A percentile compares a stretch with the other conserved stretches of the same genome.
Conservation (phyloP, 2,888 invertebrate species). For the Drosophila anomalata region DNA sequence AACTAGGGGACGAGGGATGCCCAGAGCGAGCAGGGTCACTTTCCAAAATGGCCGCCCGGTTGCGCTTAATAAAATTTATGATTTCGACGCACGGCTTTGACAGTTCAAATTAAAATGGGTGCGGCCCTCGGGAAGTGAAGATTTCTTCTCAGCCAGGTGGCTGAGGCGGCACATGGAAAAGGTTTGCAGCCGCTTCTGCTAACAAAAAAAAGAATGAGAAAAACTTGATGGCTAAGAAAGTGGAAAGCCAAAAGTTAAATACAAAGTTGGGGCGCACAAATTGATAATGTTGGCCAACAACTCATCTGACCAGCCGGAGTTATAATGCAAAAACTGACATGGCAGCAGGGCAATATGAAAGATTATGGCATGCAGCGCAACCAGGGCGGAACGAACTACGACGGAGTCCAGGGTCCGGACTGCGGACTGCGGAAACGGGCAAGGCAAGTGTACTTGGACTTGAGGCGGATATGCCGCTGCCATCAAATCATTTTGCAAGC, state of each 20-base stretch:
- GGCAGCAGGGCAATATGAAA: constrained; percentile 61
- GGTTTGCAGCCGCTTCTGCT: background rate
- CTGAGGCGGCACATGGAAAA: background rate
- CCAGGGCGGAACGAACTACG: constrained; percentile 35
- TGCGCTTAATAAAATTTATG: constrained; percentile 81
- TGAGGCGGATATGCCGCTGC: constrained; percentile 72
- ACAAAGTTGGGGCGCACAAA: constrained; percentile 77
- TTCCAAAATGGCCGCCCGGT: constrained; percentile 79
- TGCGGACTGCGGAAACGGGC: background rate
- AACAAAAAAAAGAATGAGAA: constrained; percentile 1
- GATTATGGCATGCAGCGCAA: constrained; percentile 70
- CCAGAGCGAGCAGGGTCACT: constrained; percentile 61
- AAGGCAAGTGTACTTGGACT: constrained; percentile 32
- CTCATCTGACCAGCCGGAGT: constrained; percentile 45
- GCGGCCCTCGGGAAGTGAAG: constrained; percentile 22
- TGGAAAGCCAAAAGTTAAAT: constrained; percentile 78
- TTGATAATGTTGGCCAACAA: constrained; percentile 69
- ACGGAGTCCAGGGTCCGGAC: constrained; percentile 3
- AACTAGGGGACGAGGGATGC: background rate
- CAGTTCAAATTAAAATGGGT: constrained; percentile 79
- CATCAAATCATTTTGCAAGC: constrained; percentile 81
- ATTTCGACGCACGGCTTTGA: constrained; percentile 79
- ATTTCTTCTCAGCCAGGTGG: constrained; percentile 15
- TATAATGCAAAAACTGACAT: constrained; percentile 72
- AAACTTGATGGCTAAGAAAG: constrained; percentile 48